Conservation (phyloP, 2,113 vertebrate genomes). For the Oxygymnocypris stewartii region DNA sequence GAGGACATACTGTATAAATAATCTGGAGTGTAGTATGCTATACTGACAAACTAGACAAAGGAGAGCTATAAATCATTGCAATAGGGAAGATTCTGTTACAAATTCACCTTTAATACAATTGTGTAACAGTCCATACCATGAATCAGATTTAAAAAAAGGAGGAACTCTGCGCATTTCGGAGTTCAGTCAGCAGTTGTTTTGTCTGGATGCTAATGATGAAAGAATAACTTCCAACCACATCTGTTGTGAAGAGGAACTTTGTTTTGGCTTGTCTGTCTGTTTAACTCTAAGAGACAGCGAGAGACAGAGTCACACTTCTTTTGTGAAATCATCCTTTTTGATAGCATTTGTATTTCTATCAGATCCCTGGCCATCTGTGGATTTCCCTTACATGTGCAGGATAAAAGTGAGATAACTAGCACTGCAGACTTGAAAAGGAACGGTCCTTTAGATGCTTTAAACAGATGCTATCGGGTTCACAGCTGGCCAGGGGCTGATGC, state of each 20-base stretch:
- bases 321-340: conserved; percentile 37
- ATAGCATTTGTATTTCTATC: conserved; percentile 63
- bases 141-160: neutral
- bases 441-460: conserved; percentile 64
- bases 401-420: conserved; percentile 65
- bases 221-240: conserved; percentile 54
- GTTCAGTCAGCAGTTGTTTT: conserved; percentile 61
- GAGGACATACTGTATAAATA: conserved; percentile 68
- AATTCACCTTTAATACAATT: conserved; percentile 59
- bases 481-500: conserved; percentile 66
- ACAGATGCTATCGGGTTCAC: conserved; percentile 74
- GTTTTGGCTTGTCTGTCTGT: conserved; percentile 59
- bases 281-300: conserved; percentile 50
- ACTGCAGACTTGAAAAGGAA: conserved; percentile 65
- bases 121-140: conserved; percentile 43
- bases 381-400: conserved; percentile 63
- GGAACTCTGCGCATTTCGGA: conserved; percentile 63
- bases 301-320: conserved; percentile 48
- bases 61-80: conserved; percentile 56
- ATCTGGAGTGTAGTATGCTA: conserved; percentile 57
- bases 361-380: conserved; percentile 65
- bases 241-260: conserved; percentile 49
- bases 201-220: conserved; percentile 66
- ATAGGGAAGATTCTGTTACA: conserved; percentile 49
- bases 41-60: conserved; percentile 48